Conservation (phyloP, 2,797 vertebrate genomes). For the Hydrocynus forskahlii region DNA sequence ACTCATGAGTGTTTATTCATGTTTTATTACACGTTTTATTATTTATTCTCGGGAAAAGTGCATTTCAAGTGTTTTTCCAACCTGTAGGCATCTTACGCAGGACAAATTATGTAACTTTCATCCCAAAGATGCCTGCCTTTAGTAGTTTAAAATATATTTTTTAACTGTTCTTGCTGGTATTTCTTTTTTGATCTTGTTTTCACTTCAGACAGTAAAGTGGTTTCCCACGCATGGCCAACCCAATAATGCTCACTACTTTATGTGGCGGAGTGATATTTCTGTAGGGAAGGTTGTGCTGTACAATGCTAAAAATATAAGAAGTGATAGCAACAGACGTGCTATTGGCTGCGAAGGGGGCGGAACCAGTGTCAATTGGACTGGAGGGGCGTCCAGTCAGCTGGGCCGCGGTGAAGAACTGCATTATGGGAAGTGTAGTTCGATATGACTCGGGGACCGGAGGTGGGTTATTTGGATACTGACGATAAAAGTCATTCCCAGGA, state of each 20-base stretch:
- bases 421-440: slow-evolving; percentile 83
- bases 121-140: background rate
- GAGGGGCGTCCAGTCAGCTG: slow-evolving; percentile 64
- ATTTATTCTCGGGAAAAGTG: no score
- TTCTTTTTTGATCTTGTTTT: background rate
- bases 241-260: slow-evolving; percentile 38
- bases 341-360: slow-evolving; percentile 80
- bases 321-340: slow-evolving; percentile 90
- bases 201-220: background rate
- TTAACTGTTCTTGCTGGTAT: background rate
- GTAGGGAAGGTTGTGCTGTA: slow-evolving; percentile 51
- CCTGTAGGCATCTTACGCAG: no score
- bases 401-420: background rate
- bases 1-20: no score
- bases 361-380: slow-evolving; percentile 75
- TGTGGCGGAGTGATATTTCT: slow-evolving; percentile 69
- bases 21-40: no score
- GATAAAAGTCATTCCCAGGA: no score
- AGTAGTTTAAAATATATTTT: background rate
- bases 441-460: no score
- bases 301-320: slow-evolving; percentile 92
- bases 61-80: no score
- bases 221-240: background rate
- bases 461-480: no score
- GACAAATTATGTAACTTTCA: no score